Conservation (phyloP, 2,888 invertebrate species). For the Drosophila formosana region DNA sequence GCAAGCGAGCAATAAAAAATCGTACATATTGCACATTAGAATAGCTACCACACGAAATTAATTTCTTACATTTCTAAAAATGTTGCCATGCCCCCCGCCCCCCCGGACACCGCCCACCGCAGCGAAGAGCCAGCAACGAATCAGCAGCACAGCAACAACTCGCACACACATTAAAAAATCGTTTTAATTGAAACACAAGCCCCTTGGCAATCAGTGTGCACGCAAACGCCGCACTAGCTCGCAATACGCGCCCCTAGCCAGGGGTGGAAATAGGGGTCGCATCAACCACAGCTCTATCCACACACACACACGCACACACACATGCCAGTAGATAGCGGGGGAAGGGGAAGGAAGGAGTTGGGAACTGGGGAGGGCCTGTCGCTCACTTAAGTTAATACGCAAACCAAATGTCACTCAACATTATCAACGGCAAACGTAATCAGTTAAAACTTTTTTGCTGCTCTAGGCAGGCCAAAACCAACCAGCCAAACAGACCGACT, state of each 20-base stretch:
- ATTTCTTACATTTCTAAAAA: constrained; percentile 62
- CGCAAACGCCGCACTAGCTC: constrained; percentile 63
- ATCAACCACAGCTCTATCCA: constrained; percentile 11
- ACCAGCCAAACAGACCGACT: constrained; percentile 6
- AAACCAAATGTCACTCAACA: constrained; percentile 81
- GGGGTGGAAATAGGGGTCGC: constrained; percentile 14
- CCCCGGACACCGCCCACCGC: background rate
- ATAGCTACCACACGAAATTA: constrained; percentile 50
- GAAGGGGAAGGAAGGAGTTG: background rate
- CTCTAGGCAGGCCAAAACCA: constrained; percentile 50
- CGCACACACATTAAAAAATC: constrained; percentile 65
- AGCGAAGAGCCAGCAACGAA: constrained; percentile 1
- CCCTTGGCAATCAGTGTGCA: constrained; percentile 69
- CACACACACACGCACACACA: constrained; percentile 23
- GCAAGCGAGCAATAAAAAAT: constrained; percentile 14
- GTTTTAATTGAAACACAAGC: constrained; percentile 75
- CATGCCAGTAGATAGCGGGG: constrained; percentile 14
- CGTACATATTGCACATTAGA: constrained; percentile 22
- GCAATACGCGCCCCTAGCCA: constrained; percentile 22
- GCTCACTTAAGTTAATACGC: constrained; percentile 80
- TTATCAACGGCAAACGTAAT: constrained; percentile 80
- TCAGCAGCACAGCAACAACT: constrained; percentile 4
- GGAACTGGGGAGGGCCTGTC: constrained; percentile 45
- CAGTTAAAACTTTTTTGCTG: constrained; percentile 72
- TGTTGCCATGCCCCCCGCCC: constrained; percentile 7